Base-by-base conservation (phyloP, 2,113 vertebrate genomes). In the Cercopithecus mona region DNA sequence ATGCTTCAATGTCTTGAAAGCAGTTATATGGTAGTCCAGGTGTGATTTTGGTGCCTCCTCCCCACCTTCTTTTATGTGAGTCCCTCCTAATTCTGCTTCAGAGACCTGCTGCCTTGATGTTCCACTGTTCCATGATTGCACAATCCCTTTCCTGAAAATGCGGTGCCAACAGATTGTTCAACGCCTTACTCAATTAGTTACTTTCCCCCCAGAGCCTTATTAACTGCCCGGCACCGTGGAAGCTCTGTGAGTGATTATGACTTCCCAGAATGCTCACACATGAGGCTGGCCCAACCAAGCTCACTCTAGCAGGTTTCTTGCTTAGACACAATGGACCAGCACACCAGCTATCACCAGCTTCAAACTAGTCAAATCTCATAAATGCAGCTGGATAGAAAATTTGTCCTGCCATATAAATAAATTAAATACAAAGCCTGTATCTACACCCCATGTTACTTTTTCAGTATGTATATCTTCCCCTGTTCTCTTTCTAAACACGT, bases 231-330 rank as follows among this genome's bases (percentile, higher is more conserved):
- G 27, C 9, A 20, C 35, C 50, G 6, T 9, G 17, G 32, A 83
- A 87, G 64, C 12, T n/a, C 76, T 75, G 72, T 27, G 52, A 40
- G 73, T 20, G 13, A 27, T 16, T 17, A 1, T 30, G 16, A 16
- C 11, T 79, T 79, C 13, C 66, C 10, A 48, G 50, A 50, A 22
- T 5, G 52, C 35, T 97, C 13, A 72, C 35, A 48, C 7, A 11
- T 0, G 11, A 90, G 35, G 14, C 12, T 23, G 6, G 14, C 0
- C 14, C 18, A 32, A 3, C 12, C 40, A 43, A n/a, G 10, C 5
- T 87, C 70, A 40, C 57, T 70, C 5, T 30, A 16, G 25, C 2
- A n/a, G 23, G 10, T 45, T 93, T 80, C 59, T 89, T 23, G 1
- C 66, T 48, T 16, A 16, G 57, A 27, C 2, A 43, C 5, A 66